phyloP scores from a whole-genome alignment of 1,140 invertebrate genomes.

The Mycetomoellerius zeteki region DNA sequence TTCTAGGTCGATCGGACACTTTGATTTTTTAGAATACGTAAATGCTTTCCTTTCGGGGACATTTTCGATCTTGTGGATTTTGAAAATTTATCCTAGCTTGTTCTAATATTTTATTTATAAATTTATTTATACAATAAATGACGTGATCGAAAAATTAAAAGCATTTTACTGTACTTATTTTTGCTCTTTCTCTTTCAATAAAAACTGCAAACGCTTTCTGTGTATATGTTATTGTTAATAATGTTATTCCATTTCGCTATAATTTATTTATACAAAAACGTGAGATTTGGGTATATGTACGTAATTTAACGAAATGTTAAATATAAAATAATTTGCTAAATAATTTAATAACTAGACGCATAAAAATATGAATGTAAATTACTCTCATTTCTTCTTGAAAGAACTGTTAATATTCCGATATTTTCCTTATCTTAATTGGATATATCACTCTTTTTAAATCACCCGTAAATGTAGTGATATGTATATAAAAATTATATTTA shows the following conservation, averaged over 20 bases:
- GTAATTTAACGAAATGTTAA: background rate
- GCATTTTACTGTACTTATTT: background rate
- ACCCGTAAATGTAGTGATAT: background rate
- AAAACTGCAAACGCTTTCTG: background rate
- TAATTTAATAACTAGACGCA: background rate
- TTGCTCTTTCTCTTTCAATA: background rate
- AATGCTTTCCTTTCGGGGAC: background rate
- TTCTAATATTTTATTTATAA: background rate
- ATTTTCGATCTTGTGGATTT: background rate
- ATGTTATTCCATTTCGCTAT: background rate
- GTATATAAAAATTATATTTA: constrained; percentile 9
- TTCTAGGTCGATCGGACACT: background rate
- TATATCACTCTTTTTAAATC: background rate
- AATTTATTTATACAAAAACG: background rate
- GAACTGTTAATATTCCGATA: background rate
- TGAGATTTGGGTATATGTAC: background rate
- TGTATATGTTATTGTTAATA: background rate
- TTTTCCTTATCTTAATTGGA: background rate
- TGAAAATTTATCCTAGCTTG: background rate
- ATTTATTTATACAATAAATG: background rate
- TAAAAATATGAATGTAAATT: background rate
- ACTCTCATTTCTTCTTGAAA: background rate
- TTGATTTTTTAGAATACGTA: background rate
- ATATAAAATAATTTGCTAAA: background rate
- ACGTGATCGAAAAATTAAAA: background rate